phyloP scores from a whole-genome alignment of 2,113 vertebrate genomes.

The Gadus macrocephalus region DNA sequence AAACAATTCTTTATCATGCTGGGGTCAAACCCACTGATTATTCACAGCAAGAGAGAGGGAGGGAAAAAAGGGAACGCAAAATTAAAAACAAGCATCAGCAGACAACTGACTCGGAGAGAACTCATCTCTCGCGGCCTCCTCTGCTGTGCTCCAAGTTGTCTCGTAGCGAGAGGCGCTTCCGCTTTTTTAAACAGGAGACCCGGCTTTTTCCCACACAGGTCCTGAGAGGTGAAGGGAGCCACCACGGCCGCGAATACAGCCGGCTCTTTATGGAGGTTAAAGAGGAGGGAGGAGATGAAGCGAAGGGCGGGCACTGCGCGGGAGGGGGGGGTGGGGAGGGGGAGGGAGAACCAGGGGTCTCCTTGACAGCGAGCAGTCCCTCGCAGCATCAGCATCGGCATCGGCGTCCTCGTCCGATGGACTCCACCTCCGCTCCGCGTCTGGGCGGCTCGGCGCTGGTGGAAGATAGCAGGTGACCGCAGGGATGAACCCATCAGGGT shows the following conservation, averaged over 20 bases:
- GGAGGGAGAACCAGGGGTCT: conserved; percentile 41
- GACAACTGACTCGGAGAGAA: conserved; percentile 64
- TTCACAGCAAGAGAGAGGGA: conserved; percentile 42
- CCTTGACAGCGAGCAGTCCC: conserved; percentile 66
- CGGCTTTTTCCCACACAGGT: conserved; percentile 69
- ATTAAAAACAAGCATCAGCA: conserved; percentile 4
- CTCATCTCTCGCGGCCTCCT: conserved; percentile 64
- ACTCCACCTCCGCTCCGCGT: too few species aligned
- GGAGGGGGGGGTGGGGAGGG: conserved; percentile 27
- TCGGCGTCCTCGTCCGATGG: neutral
- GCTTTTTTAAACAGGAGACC: conserved; percentile 65
- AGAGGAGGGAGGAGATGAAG: conserved; percentile 62
- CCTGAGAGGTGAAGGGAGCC: conserved; percentile 67
- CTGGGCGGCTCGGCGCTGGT: conserved; percentile 37
- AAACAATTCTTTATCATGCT: conserved; percentile 56
- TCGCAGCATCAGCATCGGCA: conserved; percentile 41
- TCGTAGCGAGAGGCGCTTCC: conserved; percentile 68
- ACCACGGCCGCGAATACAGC: conserved; percentile 62
- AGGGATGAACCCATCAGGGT: conserved; percentile 69
- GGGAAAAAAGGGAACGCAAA: conserved; percentile 36
- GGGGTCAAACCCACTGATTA: conserved; percentile 66
- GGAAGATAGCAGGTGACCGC: conserved; percentile 70
- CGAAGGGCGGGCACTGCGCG: conserved; percentile 8
- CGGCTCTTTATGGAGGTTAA: conserved; percentile 66
- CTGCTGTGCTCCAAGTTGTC: conserved; percentile 68